A percentile compares a stretch with the other conserved stretches of the same genome.
These are phyloP conservation scores for Tetheella fluctuosa DNA, from an alignment of 2,888 invertebrate genomes.

Conservation along the genomic window DNA sequence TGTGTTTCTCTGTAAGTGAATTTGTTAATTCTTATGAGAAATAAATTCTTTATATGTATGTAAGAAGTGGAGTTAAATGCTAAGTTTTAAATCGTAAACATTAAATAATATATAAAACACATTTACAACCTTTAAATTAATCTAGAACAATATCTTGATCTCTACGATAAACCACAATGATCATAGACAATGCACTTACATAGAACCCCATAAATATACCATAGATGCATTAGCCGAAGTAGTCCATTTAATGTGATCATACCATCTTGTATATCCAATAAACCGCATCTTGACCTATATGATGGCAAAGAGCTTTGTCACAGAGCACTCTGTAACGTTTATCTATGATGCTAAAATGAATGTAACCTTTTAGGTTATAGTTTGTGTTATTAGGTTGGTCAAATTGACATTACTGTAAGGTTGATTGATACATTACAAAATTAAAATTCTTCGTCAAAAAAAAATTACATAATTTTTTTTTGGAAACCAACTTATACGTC, in stretches of 20 bases:
- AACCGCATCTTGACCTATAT: constrained; percentile 20
- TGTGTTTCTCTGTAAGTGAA: too few species aligned
- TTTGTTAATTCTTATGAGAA: too few species aligned
- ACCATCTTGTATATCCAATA: constrained; percentile 33
- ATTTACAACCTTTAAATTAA: background rate
- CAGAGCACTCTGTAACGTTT: background rate
- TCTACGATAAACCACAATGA: background rate
- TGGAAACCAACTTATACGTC: too few species aligned
- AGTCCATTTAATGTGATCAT: constrained; percentile 47
- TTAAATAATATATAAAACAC: too few species aligned
- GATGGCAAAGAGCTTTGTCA: constrained; percentile 19
- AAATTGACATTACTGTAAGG: too few species aligned
- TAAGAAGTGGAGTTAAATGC: too few species aligned
- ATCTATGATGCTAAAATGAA: background rate
- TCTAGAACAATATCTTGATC: background rate
- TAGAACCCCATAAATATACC: background rate
- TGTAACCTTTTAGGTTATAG: background rate
- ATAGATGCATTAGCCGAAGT: constrained; percentile 49
- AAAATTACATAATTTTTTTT: too few species aligned
- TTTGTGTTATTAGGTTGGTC: background rate
- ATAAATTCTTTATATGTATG: too few species aligned
- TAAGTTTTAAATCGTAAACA: too few species aligned
- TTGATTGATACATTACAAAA: too few species aligned
- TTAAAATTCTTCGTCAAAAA: too few species aligned
- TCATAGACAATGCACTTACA: background rate